Evolutionary conservation across 2,888 invertebrate species (phyloP).

Genomic region (Philonicus albiceps): DNA sequence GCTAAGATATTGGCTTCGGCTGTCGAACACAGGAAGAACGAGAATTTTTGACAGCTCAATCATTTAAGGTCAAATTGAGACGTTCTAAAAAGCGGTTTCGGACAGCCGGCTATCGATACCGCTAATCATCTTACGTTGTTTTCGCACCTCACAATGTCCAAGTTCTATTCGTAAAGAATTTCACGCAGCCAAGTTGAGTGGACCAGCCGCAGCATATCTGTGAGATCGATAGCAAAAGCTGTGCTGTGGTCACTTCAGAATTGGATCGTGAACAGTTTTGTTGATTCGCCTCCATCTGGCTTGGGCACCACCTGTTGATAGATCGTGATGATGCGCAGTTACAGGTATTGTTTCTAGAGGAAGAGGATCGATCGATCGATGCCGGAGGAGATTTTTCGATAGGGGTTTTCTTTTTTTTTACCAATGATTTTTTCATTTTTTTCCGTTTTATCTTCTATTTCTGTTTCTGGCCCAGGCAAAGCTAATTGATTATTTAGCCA

Average conservation of each 20-base stretch:
- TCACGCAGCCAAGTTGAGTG: slow-evolving; percentile 1
- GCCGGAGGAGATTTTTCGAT: background rate
- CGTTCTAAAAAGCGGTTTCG: slow-evolving; percentile 22
- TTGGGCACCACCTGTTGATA: slow-evolving; percentile 18
- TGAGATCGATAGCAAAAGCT: background rate
- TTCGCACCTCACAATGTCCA: background rate
- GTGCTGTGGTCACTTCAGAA: background rate
- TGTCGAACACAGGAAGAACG: background rate
- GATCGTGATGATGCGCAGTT: slow-evolving; percentile 33
- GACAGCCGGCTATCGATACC: slow-evolving; percentile 28
- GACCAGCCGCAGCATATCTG: background rate
- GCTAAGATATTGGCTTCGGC: background rate
- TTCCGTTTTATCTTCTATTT: background rate
- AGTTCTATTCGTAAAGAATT: slow-evolving; percentile 19
- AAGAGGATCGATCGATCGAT: background rate
- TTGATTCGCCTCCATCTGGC: background rate
- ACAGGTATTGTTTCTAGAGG: background rate
- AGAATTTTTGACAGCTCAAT: slow-evolving; percentile 36
- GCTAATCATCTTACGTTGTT: slow-evolving; percentile 31
- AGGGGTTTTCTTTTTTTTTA: background rate
- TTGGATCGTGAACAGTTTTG: background rate
- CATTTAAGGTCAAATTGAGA: slow-evolving; percentile 37
- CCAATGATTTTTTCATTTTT: background rate
- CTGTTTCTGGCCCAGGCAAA: background rate
- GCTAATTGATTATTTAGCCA: slow-evolving; percentile 28